phyloP scores from a whole-genome alignment of 2,113 vertebrate species.

The Atrichornis clamosus region DNA sequence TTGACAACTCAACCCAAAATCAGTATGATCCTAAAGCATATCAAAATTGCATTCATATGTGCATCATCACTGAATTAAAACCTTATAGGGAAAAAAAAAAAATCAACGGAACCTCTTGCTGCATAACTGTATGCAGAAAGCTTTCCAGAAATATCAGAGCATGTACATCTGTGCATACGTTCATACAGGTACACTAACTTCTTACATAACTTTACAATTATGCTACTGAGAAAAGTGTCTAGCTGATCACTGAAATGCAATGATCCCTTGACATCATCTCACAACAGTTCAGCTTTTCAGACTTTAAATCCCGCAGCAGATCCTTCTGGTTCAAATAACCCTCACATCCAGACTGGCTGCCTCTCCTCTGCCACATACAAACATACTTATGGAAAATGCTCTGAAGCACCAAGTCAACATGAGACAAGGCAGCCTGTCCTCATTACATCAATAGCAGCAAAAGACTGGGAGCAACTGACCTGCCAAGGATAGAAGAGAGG shows the following conservation, averaged over 20 bases:
- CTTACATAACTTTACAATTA: neutral
- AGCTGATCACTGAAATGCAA: neutral
- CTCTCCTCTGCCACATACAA: neutral
- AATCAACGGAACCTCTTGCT: neutral
- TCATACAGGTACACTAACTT: neutral
- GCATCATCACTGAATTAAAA: neutral
- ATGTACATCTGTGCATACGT: accelerated
- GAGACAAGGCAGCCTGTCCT: neutral
- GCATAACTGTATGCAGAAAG: neutral
- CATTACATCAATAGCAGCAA: neutral
- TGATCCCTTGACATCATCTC: neutral
- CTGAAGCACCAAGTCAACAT: accelerated
- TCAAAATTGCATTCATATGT: neutral
- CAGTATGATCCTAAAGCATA: neutral
- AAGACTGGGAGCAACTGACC: slow-evolving; percentile 69
- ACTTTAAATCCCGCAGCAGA: neutral
- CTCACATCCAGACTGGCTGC: neutral
- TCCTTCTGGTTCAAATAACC: neutral
- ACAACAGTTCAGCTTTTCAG: neutral
- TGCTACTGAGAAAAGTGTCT: neutral
- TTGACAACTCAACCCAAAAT: neutral
- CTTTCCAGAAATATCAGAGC: neutral
- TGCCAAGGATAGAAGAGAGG: slow-evolving; percentile 99
- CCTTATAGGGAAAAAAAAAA: neutral
- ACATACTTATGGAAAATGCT: neutral